These are phyloP conservation scores for Dryadula phaetusa DNA, from an alignment of 2,888 invertebrate genomes.

Conservation along the genomic window DNA sequence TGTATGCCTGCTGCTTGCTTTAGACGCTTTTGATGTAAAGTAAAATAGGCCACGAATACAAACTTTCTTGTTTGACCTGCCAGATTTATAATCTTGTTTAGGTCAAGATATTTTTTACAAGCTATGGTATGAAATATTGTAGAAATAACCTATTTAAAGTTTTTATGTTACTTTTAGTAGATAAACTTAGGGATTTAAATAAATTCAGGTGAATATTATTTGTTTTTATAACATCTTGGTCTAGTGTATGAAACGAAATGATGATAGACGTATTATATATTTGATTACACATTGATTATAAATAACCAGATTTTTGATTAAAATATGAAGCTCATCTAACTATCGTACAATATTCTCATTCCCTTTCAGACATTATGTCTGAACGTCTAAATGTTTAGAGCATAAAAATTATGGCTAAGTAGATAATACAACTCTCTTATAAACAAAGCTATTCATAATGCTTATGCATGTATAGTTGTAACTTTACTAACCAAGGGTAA, in stretches of 20 bases:
- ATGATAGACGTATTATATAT: too few species aligned
- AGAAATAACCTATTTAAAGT: neutral
- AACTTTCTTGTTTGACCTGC: slow-evolving; percentile 20
- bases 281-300: too few species aligned
- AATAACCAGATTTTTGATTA: too few species aligned
- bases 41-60: slow-evolving; percentile 6
- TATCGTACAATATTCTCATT: too few species aligned
- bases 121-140: neutral
- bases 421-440: neutral
- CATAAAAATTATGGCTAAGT: too few species aligned
- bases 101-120: slow-evolving; percentile 6
- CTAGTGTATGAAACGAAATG: too few species aligned
- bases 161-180: neutral
- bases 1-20: neutral
- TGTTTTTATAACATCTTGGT: too few species aligned
- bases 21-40: neutral
- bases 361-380: neutral
- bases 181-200: too few species aligned
- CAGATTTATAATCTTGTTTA: slow-evolving; percentile 10
- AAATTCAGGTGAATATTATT: too few species aligned
- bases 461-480: neutral
- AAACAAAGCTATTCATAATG: neutral
- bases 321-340: too few species aligned
- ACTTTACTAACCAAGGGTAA: slow-evolving; percentile 37
- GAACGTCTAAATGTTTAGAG: neutral